phyloP scores from a whole-genome alignment of 92 coral and sea anemone species.

The Epizoanthus ramosus region DNA sequence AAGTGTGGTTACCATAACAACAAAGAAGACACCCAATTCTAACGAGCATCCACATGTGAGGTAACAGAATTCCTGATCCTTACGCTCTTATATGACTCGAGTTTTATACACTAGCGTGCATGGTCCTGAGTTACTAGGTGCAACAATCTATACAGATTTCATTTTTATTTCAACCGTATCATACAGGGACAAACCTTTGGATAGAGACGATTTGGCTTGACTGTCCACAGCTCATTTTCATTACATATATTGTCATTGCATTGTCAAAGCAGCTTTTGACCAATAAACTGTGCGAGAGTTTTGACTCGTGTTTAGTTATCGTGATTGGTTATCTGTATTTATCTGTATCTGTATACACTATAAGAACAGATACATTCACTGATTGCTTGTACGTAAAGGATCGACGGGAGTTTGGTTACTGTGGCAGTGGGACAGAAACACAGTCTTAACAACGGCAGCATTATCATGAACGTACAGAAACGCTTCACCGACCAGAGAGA shows the following conservation, averaged over 20 bases:
- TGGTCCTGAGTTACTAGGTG: too few species aligned
- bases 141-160: too few species aligned
- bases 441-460: slow-evolving; percentile 55
- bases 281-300: too few species aligned
- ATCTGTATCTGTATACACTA: too few species aligned
- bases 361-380: not conserved
- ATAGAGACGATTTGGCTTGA: too few species aligned
- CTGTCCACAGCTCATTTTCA: too few species aligned
- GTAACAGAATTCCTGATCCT: slow-evolving; percentile 21
- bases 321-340: too few species aligned
- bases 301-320: too few species aligned
- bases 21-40: slow-evolving; percentile 43
- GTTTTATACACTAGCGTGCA: too few species aligned
- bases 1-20: slow-evolving; percentile 65
- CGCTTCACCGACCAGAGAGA: slow-evolving; percentile 14
- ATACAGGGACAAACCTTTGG: not conserved
- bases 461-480: slow-evolving; percentile 58
- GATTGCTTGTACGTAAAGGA: slow-evolving; percentile 30
- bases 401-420: slow-evolving; percentile 56
- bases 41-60: slow-evolving; percentile 60
- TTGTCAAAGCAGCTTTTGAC: too few species aligned
- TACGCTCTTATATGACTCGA: not conserved
- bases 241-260: too few species aligned
- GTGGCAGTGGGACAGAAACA: slow-evolving; percentile 47
- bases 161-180: too few species aligned